Evolutionary conservation across 2,113 vertebrate species (phyloP).

Genomic region (Silurus asotus): DNA sequence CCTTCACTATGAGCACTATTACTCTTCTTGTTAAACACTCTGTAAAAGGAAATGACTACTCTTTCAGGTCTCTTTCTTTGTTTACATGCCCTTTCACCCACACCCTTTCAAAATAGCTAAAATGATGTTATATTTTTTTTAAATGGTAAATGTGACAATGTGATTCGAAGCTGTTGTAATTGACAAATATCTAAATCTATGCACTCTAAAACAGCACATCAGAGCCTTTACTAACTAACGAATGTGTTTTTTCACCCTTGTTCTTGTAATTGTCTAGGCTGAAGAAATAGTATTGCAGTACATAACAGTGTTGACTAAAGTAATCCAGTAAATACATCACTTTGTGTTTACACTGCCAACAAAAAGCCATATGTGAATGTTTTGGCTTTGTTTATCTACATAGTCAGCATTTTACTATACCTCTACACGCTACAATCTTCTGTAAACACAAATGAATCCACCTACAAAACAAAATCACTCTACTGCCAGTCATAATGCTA

Average conservation of each 20-base stretch:
- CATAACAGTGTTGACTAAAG: neutral
- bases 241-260: too few species aligned
- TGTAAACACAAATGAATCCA: neutral
- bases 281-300: neutral
- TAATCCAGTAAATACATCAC: neutral
- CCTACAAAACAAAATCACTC: neutral
- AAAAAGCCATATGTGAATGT: neutral
- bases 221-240: too few species aligned
- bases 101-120: conserved; percentile 24
- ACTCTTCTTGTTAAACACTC: conserved; percentile 30
- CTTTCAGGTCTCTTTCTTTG: conserved; percentile 29
- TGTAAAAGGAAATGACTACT: conserved; percentile 44
- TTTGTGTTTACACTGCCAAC: neutral
- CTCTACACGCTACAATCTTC: neutral
- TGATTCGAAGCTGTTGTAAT: neutral
- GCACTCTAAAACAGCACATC: too few species aligned
- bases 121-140: neutral
- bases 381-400: neutral
- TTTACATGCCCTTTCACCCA: conserved; percentile 46
- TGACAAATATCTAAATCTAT: neutral
- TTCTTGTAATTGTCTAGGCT: neutral
- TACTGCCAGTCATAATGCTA: neutral
- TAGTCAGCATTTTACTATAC: neutral
- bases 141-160: neutral
- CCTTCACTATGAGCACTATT: neutral